Evolutionary conservation across 2,888 invertebrate genomes (phyloP), one percentile per base, ranked within the genome.

Genomic region (Standfussiana lucernea): DNA sequence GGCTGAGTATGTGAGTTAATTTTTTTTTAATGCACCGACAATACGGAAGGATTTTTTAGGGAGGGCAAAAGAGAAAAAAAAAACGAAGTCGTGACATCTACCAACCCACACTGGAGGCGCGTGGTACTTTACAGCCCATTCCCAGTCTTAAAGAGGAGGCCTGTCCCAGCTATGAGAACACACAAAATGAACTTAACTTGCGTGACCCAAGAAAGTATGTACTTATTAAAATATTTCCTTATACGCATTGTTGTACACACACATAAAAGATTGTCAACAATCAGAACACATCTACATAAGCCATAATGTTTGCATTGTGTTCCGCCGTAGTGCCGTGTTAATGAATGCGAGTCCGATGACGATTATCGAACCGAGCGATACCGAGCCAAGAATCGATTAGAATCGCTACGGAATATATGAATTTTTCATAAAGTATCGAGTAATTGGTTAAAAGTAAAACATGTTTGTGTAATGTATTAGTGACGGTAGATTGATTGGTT

Each of bases 371-470:
- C 73, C 75, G 70, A 66, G 81, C 86, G 81, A 80, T 88, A 89
- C 88, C 86, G 89, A 86, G 77, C 86, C 90, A 74, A 80, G 89
- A 91, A 92, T 92, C 92, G 90, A 91, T 90, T 91, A 91, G 92
- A 91, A 90, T 88, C 81, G 90, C 88, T 85, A 86, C 83, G 83
- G 80, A 76, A 81, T 78, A 84, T 83, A 89, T 87, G 84, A 84
- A 83, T 88, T 86, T 84, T 88, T 86, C 83, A 86, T 87, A 77
- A 77, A 84, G 69, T 79, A 85, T 84, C 89, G 77, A 77, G 79
- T 84, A 81, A 85, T 86, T 81, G 87, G 69, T 75, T 67, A 74
- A 72, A 73, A 73, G 53, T 75, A 42, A 73, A 86, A 86, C 84
- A 86, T 76, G 86, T 84, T 84, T 84, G 71, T 86, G 79, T 74